Evolutionary conservation across 2,888 invertebrate species (phyloP), one percentile per base, ranked within the genome.

Genomic region (Drosophila antonietae): DNA sequence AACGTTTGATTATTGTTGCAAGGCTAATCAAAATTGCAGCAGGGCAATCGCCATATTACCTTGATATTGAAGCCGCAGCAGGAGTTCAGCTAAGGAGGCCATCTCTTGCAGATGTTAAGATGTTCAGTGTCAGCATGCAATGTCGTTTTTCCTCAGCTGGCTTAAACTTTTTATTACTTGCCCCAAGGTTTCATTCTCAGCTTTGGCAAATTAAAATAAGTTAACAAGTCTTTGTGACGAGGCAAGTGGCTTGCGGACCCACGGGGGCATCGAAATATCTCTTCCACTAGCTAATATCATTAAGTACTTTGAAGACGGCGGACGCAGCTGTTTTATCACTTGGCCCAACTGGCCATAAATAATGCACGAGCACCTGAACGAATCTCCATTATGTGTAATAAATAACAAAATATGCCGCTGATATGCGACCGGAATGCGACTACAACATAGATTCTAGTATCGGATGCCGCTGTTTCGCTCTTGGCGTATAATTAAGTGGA

Each of bases 351-450:
- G 49, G 28, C 51, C 64, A 71, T 75, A 67, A 75, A 75, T 70
- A 67, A 68, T 28, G 52, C 33, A 9, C 41, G 23, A 52, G 37
- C 83, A 79, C 63, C 80, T 75, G 80, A 77, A 71, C 58, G 73
- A 57, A 74, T 75, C 81, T 81, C 89, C 86, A 89, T 89, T 87
- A 79, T 75, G 75, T 58, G 70, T 68, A 83, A 89, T 90, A 88
- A 86, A 86, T 86, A 78, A 86, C 72, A 55, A 67, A 73, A 79
- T 73, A 68, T 73, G 53, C 46, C 46, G 41, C 53, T 51, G 78
- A 72, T 74, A 65, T 66, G 68, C 66, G 69, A 59, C 46, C 59
- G 49, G 58, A 67, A 65, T 62, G 66, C 51, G 52, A 55, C 3
- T 66, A 46, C 57, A 37, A 47, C 44, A 67, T 66, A 57, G 39